Evolutionary conservation across 2,113 vertebrate species (phyloP), one percentile per base, ranked within the genome.

Genomic region (Pelecanus crispus): DNA sequence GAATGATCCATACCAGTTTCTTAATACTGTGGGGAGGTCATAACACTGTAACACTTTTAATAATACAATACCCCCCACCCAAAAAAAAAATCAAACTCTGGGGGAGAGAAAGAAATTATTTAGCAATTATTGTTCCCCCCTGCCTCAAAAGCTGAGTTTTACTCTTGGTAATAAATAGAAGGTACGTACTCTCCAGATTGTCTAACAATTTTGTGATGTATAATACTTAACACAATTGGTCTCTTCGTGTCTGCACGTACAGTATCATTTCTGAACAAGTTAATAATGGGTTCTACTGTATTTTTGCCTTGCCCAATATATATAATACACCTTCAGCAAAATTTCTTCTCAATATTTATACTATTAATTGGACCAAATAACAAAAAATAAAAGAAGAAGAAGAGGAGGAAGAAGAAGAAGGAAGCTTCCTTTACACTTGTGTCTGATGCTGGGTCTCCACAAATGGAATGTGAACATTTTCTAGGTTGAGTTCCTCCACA

Each of bases 401-500:
- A 21, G 49, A 85, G 9, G 36, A 92, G 7, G 53, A 85, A 7
- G 36, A 92, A 6, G 53, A 92, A 78, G 55, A 78, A 81, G 50
- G 70, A 49, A 36, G 28, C 17, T 66, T 88, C 68, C 79, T 88
- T 98, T 98, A 99, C 89, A 99, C 99, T 95, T 99, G 99, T 34
- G 99, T 99, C 97, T 99, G 99, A 88, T 99, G 99, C 97, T 99
- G 99, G 26, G 98, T 97, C 97, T 99, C 98, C 72, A 98, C 68
- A 66, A 98, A 98, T 61, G 98, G 98, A 93, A 98, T 96, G 98
- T 98, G 98, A 91, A 98, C 90, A 65, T 97, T 97, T 93, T 98
- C 94, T 58, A 98, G 97, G 81, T 97, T 98, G 81, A 99, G 97
- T 88, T 99, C 99, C 6, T 99, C 99, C 86, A 98, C 94, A 5